These are phyloP conservation scores for Euura lappo DNA, from an alignment of 1,140 invertebrate species.

Conservation along the genomic window DNA sequence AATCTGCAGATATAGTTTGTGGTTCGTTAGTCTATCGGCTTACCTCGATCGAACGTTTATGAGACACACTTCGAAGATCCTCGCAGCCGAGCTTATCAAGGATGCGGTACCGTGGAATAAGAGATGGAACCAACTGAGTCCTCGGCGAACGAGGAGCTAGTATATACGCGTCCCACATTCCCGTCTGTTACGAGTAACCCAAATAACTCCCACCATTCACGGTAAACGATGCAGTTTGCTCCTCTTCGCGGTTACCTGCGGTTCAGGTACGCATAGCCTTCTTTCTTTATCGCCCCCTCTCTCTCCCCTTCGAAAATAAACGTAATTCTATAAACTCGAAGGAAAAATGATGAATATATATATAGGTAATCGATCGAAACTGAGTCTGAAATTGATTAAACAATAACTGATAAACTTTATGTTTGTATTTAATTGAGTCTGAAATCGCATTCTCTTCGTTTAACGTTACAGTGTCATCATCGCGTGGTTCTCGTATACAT, in stretches of 20 bases:
- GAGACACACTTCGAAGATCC: too few relatives aligned
- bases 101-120: slow-evolving; percentile 42
- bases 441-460: too few relatives aligned
- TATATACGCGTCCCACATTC: slow-evolving; percentile 63
- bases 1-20: too few relatives aligned
- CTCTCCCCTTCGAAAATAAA: too few relatives aligned
- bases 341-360: too few relatives aligned
- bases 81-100: slow-evolving; percentile 23
- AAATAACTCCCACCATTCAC: slow-evolving; percentile 55
- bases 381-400: too few relatives aligned
- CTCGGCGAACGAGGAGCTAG: slow-evolving; percentile 51
- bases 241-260: background rate
- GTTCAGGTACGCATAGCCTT: background rate
- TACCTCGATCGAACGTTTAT: too few relatives aligned
- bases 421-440: too few relatives aligned
- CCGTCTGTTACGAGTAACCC: slow-evolving; percentile 59
- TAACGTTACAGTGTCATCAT: background rate
- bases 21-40: too few relatives aligned
- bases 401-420: too few relatives aligned
- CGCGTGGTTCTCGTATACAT: background rate
- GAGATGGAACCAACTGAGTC: slow-evolving; percentile 57
- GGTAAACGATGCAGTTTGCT: background rate
- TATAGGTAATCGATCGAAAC: too few relatives aligned
- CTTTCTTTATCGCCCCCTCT: background rate
- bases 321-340: too few relatives aligned